These are phyloP conservation scores for Myopa testacea DNA, from an alignment of 2,888 invertebrate genomes.

Conservation along the genomic window DNA sequence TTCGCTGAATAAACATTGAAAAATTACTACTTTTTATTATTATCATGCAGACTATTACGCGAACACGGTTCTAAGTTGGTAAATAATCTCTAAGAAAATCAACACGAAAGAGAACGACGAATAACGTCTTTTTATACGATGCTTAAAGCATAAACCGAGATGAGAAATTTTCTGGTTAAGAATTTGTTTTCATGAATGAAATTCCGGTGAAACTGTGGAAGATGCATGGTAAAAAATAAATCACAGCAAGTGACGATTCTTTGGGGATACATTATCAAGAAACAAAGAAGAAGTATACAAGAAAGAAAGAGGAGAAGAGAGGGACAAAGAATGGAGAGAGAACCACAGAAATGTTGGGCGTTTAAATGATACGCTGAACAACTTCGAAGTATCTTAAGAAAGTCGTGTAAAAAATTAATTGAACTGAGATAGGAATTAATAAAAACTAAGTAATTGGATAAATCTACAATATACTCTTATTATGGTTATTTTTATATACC, in stretches of 20 bases:
- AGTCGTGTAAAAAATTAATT: too few species aligned
- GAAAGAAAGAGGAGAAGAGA: neutral
- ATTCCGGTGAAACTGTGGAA: conserved; percentile 25
- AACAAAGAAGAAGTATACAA: neutral
- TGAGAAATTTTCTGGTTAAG: neutral
- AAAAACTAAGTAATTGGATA: too few species aligned
- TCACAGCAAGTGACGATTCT: neutral
- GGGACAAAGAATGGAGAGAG: too few species aligned
- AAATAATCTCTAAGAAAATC: conserved; percentile 11
- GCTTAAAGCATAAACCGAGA: neutral
- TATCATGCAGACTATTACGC: neutral
- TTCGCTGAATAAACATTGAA: neutral
- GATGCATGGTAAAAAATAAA: neutral
- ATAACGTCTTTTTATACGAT: conserved; percentile 18
- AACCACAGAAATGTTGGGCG: too few species aligned
- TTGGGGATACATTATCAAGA: neutral
- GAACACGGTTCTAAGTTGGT: neutral
- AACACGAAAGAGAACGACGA: conserved; percentile 17
- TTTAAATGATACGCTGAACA: too few species aligned
- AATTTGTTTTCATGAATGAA: conserved; percentile 30
- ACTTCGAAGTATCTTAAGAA: too few species aligned
- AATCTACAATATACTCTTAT: too few species aligned
- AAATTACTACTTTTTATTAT: neutral
- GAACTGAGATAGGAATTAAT: too few species aligned
- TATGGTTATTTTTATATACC: too few species aligned